Conservation (phyloP, 2,797 vertebrate genomes). For the Schizothorax lantsangensis region DNA sequence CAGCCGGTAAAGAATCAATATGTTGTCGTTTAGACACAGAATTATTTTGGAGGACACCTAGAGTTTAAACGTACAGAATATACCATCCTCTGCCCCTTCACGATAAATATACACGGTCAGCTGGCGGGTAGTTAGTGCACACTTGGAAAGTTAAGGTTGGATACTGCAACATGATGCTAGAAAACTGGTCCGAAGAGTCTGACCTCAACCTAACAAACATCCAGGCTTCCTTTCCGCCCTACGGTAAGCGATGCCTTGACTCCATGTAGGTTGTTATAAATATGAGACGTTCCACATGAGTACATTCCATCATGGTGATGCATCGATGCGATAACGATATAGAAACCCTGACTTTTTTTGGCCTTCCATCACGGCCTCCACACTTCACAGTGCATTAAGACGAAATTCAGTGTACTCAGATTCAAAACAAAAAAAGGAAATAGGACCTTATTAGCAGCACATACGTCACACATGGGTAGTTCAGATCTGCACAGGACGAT, state of each 20-base stretch:
- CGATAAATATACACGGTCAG: constrained; percentile 16
- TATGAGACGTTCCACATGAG: constrained; percentile 28
- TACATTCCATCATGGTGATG: constrained; percentile 64
- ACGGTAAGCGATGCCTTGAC: constrained; percentile 20
- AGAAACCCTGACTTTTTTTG: constrained; percentile 72
- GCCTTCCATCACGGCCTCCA: constrained; percentile 71
- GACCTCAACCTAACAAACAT: constrained; percentile 47
- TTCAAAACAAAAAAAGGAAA: constrained; percentile 64
- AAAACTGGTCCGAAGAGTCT: constrained; percentile 26
- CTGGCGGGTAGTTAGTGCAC: constrained; percentile 38
- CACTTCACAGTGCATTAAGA: constrained; percentile 87
- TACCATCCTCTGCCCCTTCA: constrained; percentile 42
- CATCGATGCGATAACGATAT: constrained; percentile 62
- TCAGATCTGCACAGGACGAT: constrained; percentile 61
- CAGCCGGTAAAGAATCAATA: constrained; percentile 5
- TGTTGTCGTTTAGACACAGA: neutral
- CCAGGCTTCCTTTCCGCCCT: constrained; percentile 27
- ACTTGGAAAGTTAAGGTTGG: constrained; percentile 39
- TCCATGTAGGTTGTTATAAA: constrained; percentile 35
- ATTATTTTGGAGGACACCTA: constrained; percentile 20
- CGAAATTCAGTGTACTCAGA: constrained; percentile 84
- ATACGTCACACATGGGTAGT: constrained; percentile 59
- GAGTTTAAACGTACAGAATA: constrained; percentile 19
- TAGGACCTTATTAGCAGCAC: constrained; percentile 73
- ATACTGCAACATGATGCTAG: constrained; percentile 40